Conservation (phyloP, 92 coral and sea anemone genomes). For the Actinernus sp. region DNA sequence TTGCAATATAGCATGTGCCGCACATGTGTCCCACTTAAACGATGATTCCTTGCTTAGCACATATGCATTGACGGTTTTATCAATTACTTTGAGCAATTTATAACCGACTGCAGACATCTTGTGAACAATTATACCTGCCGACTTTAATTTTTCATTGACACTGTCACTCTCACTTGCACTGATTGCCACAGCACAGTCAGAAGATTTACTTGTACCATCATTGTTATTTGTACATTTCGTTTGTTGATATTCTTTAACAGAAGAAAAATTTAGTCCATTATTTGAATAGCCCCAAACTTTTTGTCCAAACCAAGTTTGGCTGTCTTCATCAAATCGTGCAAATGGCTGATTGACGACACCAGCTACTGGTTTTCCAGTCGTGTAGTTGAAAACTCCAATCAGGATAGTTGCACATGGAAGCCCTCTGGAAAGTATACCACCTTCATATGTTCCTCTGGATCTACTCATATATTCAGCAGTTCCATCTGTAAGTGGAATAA, state of each 20-base stretch:
- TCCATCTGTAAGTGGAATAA: conserved; percentile 36
- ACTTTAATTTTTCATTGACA: conserved; percentile 18
- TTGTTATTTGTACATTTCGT: not conserved
- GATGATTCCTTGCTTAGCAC: conserved; percentile 69
- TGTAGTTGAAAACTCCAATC: conserved; percentile 70
- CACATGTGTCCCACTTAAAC: conserved; percentile 87
- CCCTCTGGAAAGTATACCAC: conserved; percentile 51
- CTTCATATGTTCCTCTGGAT: conserved; percentile 22
- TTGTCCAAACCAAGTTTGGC: conserved; percentile 54
- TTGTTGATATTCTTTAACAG: not conserved
- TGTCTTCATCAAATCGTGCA: conserved; percentile 15
- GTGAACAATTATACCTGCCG: conserved; percentile 25
- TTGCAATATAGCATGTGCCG: conserved; percentile 72
- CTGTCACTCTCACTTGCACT: conserved; percentile 66
- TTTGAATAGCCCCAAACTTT: conserved; percentile 50
- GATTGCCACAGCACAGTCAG: conserved; percentile 33
- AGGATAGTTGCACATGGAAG: conserved; percentile 75
- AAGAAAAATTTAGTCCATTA: not conserved
- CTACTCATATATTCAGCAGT: conserved; percentile 69
- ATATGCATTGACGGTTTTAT: conserved; percentile 56
- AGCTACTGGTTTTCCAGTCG: conserved; percentile 65
- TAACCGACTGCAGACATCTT: conserved; percentile 73
- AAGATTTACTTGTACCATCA: not conserved
- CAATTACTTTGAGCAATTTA: conserved; percentile 77
- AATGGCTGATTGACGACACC: conserved; percentile 83